phyloP scores from a whole-genome alignment of 2,797 vertebrate genomes.

The Myotis findleyi region DNA sequence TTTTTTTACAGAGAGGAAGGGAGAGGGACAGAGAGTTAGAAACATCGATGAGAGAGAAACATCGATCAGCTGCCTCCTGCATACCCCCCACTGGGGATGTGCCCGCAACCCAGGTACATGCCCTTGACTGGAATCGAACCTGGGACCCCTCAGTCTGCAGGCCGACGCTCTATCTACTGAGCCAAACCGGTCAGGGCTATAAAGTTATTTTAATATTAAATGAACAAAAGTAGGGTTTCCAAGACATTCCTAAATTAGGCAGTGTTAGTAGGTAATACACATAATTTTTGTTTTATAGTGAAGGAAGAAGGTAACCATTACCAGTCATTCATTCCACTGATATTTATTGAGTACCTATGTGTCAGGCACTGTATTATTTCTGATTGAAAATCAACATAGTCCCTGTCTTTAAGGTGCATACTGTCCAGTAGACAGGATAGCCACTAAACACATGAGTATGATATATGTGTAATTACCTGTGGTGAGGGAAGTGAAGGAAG shows the following conservation, averaged over 20 bases:
- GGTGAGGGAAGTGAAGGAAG: not conserved
- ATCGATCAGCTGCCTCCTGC: no score
- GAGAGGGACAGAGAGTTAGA: no score
- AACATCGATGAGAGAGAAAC: no score
- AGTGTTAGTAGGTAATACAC: not conserved
- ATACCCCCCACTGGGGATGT: no score
- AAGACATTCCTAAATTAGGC: not conserved
- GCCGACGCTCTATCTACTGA: no score
- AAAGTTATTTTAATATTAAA: slow-evolving; percentile 58
- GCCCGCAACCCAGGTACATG: no score
- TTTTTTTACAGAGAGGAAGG: no score
- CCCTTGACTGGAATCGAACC: no score
- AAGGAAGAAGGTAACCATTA: not conserved
- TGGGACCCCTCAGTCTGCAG: no score
- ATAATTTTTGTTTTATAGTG: slow-evolving; percentile 39
- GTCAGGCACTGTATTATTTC: not conserved
- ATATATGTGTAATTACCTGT: not conserved
- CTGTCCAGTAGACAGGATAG: not conserved
- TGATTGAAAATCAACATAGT: not conserved
- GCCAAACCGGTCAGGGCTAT: not conserved
- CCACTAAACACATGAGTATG: slow-evolving; percentile 3
- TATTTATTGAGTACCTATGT: not conserved
- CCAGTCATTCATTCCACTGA: not conserved
- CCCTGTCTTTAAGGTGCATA: not conserved
- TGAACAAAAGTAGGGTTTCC: slow-evolving; percentile 44